These are phyloP conservation scores for Scolopax rusticola DNA, from an alignment of 2,797 vertebrate genomes.

Conservation along the genomic window DNA sequence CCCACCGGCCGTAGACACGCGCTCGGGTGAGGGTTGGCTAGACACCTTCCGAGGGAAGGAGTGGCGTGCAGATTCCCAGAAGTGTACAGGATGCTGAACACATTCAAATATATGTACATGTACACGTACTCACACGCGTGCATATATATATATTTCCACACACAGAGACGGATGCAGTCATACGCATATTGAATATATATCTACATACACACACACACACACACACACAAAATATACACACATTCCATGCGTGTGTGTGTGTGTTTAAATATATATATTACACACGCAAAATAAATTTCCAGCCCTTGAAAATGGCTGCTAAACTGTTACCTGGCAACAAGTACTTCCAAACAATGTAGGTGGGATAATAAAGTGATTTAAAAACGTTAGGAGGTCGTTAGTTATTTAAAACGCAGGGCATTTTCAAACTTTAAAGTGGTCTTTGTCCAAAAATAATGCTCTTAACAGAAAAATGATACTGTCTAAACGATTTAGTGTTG, in stretches of 20 bases:
- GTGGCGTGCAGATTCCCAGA: slow-evolving; percentile 34
- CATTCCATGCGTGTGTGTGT: slow-evolving; percentile 32
- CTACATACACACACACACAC: not conserved
- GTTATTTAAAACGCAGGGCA: slow-evolving; percentile 69
- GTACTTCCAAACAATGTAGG: slow-evolving; percentile 79
- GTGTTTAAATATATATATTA: slow-evolving; percentile 68
- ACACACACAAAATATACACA: not conserved
- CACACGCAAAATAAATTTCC: slow-evolving; percentile 46
- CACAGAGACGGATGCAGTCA: not conserved
- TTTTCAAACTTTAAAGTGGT: slow-evolving; percentile 81
- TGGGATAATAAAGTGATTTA: slow-evolving; percentile 73
- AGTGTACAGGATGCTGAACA: slow-evolving; percentile 69
- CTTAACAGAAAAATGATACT: slow-evolving; percentile 88
- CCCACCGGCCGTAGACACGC: not conserved
- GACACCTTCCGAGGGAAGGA: slow-evolving; percentile 39
- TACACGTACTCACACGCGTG: not conserved
- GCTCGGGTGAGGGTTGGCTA: slow-evolving; percentile 45
- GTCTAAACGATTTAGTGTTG: slow-evolving; percentile 82
- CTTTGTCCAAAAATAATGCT: slow-evolving; percentile 87
- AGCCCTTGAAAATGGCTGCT: slow-evolving; percentile 82
- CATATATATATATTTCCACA: not conserved
- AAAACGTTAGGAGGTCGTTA: slow-evolving; percentile 61
- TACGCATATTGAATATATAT: not conserved
- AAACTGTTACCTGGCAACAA: slow-evolving; percentile 84
- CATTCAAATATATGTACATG: slow-evolving; percentile 59